Base-by-base conservation (phyloP, 1,140 invertebrate genomes). In the Polypedilum pembai region DNA sequence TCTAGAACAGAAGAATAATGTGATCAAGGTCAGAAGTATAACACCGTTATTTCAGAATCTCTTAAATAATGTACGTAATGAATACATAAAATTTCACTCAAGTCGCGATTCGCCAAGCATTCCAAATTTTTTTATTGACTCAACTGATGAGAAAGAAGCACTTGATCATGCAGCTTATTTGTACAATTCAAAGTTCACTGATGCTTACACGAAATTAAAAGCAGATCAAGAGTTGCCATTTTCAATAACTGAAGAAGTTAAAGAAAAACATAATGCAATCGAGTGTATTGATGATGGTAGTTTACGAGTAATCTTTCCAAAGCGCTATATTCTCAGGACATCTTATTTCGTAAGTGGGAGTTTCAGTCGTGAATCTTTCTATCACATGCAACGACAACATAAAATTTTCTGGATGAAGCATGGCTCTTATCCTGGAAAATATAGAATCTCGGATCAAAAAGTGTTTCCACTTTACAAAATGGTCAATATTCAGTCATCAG, bases 331-430 rank as follows among this genome's bases (percentile, higher is more conserved):
- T 8, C 7, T 69, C 4, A 18, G 65, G 18, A 69, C 65, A 20
- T 69, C 65, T n/a, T 69, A 69, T 18, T 69, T 69, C 20, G 65
- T 69, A 4, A 69, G 20, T 18, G 18, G 17, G 3, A 69, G 18
- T 69, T 69, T 69, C 65, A 69, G 65, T 69, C 15, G 17, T 20
- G 65, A 69, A 21, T 20, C 17, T 3, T 69, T 69, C 65, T 69
- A 18, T 69, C 65, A 69, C 8, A 69, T 69, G 17, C 65, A 69
- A 20, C 65, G 65, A 7, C 65, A 69, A 69, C 65, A 69, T 10
- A 69, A 69, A 69, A 69, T 69, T 7, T 69, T n/a, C 5, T 69
- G 65, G 65, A 20, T 69, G 20, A 69, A 69, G 20, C 18, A 20
- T 69, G 65, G 65, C 17, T 18, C 65, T 20, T 20, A 21, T 69